Conservation (phyloP, 2,797 vertebrate species). For the Miichthys miiuy region DNA sequence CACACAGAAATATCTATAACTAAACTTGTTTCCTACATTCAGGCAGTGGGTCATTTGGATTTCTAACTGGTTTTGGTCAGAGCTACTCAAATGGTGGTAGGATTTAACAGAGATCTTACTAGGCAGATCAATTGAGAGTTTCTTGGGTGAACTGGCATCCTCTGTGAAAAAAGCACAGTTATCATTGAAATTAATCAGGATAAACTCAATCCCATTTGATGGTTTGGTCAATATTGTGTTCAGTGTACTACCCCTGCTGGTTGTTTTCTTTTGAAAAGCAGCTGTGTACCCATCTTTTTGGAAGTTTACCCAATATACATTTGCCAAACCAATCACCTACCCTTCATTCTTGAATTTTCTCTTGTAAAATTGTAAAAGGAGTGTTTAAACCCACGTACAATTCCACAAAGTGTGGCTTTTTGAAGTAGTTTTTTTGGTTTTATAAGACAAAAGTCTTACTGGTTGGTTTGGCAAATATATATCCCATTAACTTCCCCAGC, state of each 20-base stretch:
- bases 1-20: slow-evolving; percentile 59
- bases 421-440: too few species aligned
- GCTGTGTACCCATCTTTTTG: neutral
- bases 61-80: slow-evolving; percentile 56
- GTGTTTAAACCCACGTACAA: neutral
- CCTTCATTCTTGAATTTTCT: neutral
- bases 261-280: slow-evolving; percentile 17
- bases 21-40: slow-evolving; percentile 70
- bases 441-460: neutral
- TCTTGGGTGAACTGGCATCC: slow-evolving; percentile 84
- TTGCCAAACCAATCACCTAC: neutral
- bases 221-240: slow-evolving; percentile 19
- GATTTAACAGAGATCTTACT: slow-evolving; percentile 84
- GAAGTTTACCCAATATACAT: neutral
- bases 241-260: neutral
- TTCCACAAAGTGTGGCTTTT: too few species aligned
- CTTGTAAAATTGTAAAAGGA: neutral
- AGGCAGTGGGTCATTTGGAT: slow-evolving; percentile 52
- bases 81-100: slow-evolving; percentile 52
- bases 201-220: slow-evolving; percentile 9
- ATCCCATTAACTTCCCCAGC: neutral
- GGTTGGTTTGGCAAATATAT: neutral
- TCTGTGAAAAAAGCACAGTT: slow-evolving; percentile 87
- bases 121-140: slow-evolving; percentile 88
- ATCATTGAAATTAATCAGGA: slow-evolving; percentile 68